Conservation (phyloP, 2,888 invertebrate species). For the Synanthedon vespiformis region DNA sequence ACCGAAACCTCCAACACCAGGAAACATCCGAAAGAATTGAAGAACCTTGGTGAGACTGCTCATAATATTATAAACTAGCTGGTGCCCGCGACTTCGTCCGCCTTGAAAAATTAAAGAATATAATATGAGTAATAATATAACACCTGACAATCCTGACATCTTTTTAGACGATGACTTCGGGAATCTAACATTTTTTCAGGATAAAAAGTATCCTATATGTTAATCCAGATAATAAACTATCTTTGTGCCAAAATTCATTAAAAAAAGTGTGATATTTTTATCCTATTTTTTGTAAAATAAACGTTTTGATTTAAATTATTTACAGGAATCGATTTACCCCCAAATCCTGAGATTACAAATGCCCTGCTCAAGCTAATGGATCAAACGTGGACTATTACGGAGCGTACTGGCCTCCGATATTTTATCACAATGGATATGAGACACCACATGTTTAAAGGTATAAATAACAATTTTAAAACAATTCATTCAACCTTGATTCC, state of each 20-base stretch:
- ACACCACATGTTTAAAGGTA: constrained; percentile 67
- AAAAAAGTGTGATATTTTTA: too few species aligned
- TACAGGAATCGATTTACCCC: constrained; percentile 51
- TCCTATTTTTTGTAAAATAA: too few species aligned
- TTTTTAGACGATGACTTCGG: too few species aligned
- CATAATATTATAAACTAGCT: background rate
- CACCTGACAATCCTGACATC: too few species aligned
- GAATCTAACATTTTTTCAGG: too few species aligned
- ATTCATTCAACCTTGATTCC: background rate
- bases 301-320: background rate
- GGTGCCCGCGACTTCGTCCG: too few species aligned
- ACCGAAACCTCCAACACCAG: constrained; percentile 41
- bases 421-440: constrained; percentile 64
- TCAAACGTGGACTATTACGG: constrained; percentile 44
- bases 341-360: constrained; percentile 35
- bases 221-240: too few species aligned
- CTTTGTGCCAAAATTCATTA: too few species aligned
- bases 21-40: constrained; percentile 53
- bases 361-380: constrained; percentile 47
- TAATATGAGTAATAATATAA: too few species aligned
- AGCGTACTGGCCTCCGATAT: constrained; percentile 47
- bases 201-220: too few species aligned
- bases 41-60: constrained; percentile 47
- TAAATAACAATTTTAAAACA: constrained; percentile 3
- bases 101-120: too few species aligned